These are phyloP conservation scores for Odocoileus hemionus DNA, from an alignment of 2,113 vertebrate genomes.

Conservation along the genomic window DNA sequence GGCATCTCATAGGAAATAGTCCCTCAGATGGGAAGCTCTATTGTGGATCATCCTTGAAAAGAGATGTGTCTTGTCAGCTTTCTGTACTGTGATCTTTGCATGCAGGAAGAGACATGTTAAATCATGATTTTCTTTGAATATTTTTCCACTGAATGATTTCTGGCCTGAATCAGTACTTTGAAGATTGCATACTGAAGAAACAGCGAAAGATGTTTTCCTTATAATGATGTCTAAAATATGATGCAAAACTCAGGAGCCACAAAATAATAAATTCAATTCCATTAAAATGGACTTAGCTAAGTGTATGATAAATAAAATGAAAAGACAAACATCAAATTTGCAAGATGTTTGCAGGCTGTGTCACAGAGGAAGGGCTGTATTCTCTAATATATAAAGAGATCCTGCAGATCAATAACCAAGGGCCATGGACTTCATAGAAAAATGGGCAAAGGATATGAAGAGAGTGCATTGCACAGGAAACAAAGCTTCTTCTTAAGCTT, in stretches of 20 bases:
- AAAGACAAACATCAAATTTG: neutral
- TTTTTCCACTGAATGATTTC: neutral
- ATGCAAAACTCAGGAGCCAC: neutral
- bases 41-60: neutral
- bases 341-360: neutral
- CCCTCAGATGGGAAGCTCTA: neutral
- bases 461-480: neutral
- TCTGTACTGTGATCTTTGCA: neutral
- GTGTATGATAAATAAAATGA: neutral
- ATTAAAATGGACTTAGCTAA: constrained; percentile 8
- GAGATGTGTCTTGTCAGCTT: neutral
- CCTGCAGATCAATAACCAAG: neutral
- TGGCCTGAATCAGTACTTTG: neutral
- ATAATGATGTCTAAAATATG: neutral
- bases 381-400: neutral
- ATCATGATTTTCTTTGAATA: neutral
- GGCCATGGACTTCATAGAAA: neutral
- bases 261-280: neutral
- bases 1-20: neutral
- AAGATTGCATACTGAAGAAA: neutral
- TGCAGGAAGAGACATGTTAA: neutral
- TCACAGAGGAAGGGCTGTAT: neutral
- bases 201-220: neutral
- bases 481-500: neutral
- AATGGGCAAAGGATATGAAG: neutral